These are phyloP conservation scores for Manacus vitellinus DNA, from an alignment of 2,113 vertebrate species.

Conservation along the genomic window DNA sequence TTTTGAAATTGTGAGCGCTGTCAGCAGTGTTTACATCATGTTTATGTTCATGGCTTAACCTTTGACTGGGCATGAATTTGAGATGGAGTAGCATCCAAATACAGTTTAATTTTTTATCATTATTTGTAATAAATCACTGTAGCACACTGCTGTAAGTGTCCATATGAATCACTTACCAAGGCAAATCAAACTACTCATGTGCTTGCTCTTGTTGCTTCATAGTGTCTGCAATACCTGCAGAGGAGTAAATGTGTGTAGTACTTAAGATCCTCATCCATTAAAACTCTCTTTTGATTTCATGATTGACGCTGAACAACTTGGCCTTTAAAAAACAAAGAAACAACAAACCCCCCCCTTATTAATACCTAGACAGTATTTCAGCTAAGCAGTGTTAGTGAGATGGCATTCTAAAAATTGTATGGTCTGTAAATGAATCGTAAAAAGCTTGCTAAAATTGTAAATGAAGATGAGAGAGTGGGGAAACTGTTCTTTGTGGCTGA, in stretches of 20 bases:
- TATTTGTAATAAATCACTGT: background rate
- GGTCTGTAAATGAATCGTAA: background rate
- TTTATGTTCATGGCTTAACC: background rate
- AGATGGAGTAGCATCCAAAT: background rate
- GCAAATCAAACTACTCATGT: background rate
- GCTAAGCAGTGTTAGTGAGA: background rate
- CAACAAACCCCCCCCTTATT: accelerated
- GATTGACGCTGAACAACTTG: background rate
- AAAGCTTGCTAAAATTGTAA: background rate
- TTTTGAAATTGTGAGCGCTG: background rate
- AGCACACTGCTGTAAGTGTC: background rate
- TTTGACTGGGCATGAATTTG: background rate
- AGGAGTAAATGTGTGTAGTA: background rate
- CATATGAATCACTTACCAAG: background rate
- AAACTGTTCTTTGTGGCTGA: background rate
- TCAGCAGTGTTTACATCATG: background rate
- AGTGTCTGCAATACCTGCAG: background rate
- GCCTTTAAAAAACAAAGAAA: background rate
- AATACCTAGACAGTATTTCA: background rate
- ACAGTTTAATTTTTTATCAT: background rate
- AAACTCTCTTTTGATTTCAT: background rate
- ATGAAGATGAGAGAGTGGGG: background rate
- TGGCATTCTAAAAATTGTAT: background rate
- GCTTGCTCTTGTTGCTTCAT: background rate
- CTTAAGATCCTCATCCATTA: background rate